These are phyloP conservation scores for Nothocercus julius DNA, from an alignment of 2,113 vertebrate genomes.

Conservation along the genomic window DNA sequence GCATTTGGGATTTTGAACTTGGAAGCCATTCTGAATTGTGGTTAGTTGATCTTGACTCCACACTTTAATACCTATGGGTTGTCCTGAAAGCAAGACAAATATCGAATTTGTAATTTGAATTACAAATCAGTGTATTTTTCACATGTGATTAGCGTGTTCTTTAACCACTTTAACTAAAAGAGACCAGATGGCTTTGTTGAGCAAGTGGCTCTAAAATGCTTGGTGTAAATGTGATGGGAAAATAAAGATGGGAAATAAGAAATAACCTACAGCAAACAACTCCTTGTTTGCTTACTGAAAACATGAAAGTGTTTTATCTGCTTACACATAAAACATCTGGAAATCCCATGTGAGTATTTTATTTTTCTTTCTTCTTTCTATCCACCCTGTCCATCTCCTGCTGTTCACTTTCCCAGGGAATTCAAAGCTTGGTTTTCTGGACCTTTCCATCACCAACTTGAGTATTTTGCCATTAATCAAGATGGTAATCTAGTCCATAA, in stretches of 20 bases:
- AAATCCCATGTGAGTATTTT: neutral
- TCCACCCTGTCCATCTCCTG: accelerated
- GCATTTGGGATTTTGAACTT: neutral
- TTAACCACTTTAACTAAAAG: neutral
- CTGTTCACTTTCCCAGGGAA: neutral
- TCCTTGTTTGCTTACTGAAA: neutral
- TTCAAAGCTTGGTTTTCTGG: neutral
- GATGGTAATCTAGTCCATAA: neutral
- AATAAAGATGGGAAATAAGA: neutral
- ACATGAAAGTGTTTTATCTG: neutral
- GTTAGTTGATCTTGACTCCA: neutral
- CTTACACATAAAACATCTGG: neutral
- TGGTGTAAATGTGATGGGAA: neutral
- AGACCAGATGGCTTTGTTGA: neutral
- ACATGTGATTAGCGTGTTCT: neutral
- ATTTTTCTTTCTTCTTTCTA: neutral
- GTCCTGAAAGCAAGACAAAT: neutral
- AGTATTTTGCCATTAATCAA: neutral
- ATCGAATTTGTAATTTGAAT: neutral
- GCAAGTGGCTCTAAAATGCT: neutral
- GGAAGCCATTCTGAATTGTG: neutral
- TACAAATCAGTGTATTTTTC: neutral
- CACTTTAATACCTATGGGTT: neutral
- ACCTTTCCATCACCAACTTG: neutral
- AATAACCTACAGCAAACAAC: neutral